These are phyloP conservation scores for Thera obeliscata DNA, from an alignment of 2,888 invertebrate species.

Conservation along the genomic window DNA sequence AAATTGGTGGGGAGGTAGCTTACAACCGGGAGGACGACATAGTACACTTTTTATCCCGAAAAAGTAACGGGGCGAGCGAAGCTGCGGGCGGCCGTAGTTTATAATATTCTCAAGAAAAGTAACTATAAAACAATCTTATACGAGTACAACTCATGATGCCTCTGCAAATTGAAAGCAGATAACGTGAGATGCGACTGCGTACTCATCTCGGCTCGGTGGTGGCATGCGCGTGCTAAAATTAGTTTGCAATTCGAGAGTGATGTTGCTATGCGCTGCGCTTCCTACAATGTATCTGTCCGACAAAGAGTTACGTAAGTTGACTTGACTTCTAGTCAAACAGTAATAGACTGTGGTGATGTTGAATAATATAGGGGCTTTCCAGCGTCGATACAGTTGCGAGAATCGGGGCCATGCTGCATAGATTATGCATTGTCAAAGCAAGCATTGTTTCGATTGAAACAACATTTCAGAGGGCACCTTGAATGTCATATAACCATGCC, in stretches of 20 bases:
- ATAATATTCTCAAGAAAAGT: too few relatives aligned
- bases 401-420: not conserved
- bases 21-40: too few relatives aligned
- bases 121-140: too few relatives aligned
- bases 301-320: conserved; percentile 19
- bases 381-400: not conserved
- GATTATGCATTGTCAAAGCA: not conserved
- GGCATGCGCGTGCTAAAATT: conserved; percentile 28
- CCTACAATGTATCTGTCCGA: not conserved
- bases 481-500: not conserved
- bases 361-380: conserved; percentile 11
- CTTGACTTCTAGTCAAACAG: not conserved
- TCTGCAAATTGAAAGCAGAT: not conserved
- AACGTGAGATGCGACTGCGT: not conserved
- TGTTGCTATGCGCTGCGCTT: conserved; percentile 21
- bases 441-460: not conserved
- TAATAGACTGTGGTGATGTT: not conserved
- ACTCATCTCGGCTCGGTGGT: conserved; percentile 9
- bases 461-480: not conserved
- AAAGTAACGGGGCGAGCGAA: too few relatives aligned
- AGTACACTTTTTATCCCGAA: too few relatives aligned
- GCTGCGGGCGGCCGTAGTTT: too few relatives aligned
- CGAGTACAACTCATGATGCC: too few relatives aligned
- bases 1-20: too few relatives aligned
- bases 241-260: conserved; percentile 20